These are phyloP conservation scores for Tamandua tetradactyla DNA, from an alignment of 2,797 vertebrate species.

Conservation along the genomic window DNA sequence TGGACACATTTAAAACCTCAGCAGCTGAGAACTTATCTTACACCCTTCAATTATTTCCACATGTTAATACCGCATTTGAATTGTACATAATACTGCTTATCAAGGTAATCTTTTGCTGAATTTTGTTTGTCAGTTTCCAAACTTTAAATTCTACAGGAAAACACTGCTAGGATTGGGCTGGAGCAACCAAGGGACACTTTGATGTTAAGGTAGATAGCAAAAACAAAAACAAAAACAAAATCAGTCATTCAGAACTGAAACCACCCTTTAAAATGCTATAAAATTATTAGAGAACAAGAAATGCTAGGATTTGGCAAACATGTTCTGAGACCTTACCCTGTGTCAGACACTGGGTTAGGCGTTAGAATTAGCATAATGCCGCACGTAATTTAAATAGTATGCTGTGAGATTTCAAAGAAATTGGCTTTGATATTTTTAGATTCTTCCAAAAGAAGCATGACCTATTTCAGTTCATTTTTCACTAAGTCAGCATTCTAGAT, in stretches of 20 bases:
- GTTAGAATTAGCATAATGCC: background rate
- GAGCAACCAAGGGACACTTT: background rate
- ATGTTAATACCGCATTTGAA: background rate
- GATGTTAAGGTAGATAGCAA: rapidly evolving
- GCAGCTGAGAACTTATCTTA: background rate
- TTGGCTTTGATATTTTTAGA: background rate
- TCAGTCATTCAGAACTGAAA: background rate
- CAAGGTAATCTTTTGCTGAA: rapidly evolving
- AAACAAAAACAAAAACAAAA: too few species aligned
- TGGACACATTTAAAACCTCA: background rate
- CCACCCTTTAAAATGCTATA: background rate
- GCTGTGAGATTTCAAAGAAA: background rate
- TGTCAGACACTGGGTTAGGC: background rate
- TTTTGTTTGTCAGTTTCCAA: background rate
- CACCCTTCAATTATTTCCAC: background rate
- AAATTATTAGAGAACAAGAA: background rate
- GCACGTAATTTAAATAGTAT: background rate
- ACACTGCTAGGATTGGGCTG: rapidly evolving
- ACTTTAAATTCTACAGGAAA: background rate
- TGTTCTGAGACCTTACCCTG: rapidly evolving
- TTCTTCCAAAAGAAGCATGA: background rate
- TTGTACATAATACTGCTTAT: rapidly evolving
- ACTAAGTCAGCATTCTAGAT: too few species aligned
- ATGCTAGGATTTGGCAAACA: background rate
- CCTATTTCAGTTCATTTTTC: background rate